These are phyloP conservation scores for Hirundichthys speculiger DNA, from an alignment of 2,113 vertebrate species.

Conservation along the genomic window DNA sequence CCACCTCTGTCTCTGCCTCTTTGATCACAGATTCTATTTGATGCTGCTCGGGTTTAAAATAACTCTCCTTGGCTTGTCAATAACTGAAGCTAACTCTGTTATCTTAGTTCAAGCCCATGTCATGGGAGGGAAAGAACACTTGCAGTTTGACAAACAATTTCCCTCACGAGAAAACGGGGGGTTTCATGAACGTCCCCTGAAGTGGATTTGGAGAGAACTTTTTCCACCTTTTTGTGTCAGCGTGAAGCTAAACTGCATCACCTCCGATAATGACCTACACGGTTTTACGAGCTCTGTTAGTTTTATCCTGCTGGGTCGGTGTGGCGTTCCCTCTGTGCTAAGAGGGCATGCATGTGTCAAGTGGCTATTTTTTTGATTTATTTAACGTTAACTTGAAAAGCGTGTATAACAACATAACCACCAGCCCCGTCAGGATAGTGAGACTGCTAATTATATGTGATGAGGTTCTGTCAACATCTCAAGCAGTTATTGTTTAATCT, in stretches of 20 bases:
- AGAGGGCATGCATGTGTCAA: too few species aligned
- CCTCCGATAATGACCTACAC: background rate
- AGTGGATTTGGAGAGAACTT: conserved; percentile 33
- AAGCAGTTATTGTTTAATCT: too few species aligned
- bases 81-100: conserved; percentile 71
- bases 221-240: background rate
- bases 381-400: too few species aligned
- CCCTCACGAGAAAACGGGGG: conserved; percentile 26
- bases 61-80: conserved; percentile 71
- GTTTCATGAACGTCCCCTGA: conserved; percentile 32
- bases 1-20: conserved; percentile 69
- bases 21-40: conserved; percentile 82
- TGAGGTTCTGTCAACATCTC: too few species aligned
- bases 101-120: conserved; percentile 58
- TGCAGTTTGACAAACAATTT: conserved; percentile 56
- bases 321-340: too few species aligned
- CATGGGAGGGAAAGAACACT: conserved; percentile 48
- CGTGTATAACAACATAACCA: too few species aligned
- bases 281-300: too few species aligned
- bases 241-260: conserved; percentile 22
- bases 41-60: conserved; percentile 72
- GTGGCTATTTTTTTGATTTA: too few species aligned
- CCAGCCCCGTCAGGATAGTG: too few species aligned
- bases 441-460: too few species aligned
- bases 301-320: too few species aligned